Evolutionary conservation across 2,797 vertebrate species (phyloP), one percentile per base, ranked within the genome.

Genomic region (Channallabes apus): DNA sequence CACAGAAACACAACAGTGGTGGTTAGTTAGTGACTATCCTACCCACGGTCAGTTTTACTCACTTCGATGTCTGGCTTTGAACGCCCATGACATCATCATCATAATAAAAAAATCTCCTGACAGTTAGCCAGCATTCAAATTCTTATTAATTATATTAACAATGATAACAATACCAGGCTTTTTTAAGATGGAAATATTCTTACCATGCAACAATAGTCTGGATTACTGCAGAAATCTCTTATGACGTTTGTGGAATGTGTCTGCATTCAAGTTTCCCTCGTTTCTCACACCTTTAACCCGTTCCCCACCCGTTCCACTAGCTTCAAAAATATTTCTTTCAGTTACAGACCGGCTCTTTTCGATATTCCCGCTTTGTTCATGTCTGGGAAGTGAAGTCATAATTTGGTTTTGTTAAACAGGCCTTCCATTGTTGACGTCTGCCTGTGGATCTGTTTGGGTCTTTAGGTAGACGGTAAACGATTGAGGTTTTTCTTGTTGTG

Each of bases 351-450:
- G 17, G 15, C 32, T 67, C 29, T 9, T n/a, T 84, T 54, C 24
- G 35, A 58, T 61, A 56, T 64, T 24, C 8, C 17, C 11, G 51
- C 24, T 68, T 78, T 69, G 73, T 78, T 46, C 61, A 27, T 27
- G 41, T 77, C 73, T 62, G 54, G 72, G 69, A 80, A 82, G 41
- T 68, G 80, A 86, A 76, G 51, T 86, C 80, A 78, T 62, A 7
- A 68, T 62, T 7, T 59, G 61, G 11, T 11, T 46, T 69, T 65
- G 20, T 75, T 59, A 17, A 59, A 59, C 51, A 65, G 15, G 27
- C 12, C 0, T 80, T 20, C 9, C 41, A 64, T 32, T 80, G 38
- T 86, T 29, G 14, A 20, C 20, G n/a, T 61, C 65, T 46, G 18
- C 38, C 38, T 56, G 38, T 14, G 29, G 56, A 32, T 61, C 15